These are phyloP conservation scores for Australoheros scitulus DNA, from an alignment of 2,113 vertebrate genomes.

Conservation along the genomic window DNA sequence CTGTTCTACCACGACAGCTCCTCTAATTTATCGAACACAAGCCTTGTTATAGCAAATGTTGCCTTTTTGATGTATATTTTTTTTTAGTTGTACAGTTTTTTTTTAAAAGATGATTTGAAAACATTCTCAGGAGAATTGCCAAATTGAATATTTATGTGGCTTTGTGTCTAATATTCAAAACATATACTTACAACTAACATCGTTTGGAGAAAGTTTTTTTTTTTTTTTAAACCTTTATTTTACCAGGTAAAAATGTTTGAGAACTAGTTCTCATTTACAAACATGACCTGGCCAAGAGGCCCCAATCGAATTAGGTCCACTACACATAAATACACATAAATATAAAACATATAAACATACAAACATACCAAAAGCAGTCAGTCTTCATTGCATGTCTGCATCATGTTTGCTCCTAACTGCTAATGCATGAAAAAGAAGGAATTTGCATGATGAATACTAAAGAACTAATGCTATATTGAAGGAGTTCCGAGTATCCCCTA, in stretches of 20 bases:
- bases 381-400: neutral
- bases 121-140: neutral
- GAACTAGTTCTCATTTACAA: no score
- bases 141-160: neutral
- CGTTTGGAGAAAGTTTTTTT: neutral
- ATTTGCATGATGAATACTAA: neutral
- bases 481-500: neutral
- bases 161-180: neutral
- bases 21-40: constrained; percentile 10
- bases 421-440: neutral
- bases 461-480: neutral
- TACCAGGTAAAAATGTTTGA: no score
- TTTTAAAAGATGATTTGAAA: neutral
- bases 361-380: no score
- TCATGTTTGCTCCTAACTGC: neutral
- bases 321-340: no score
- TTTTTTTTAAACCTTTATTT: no score
- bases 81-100: neutral
- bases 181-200: neutral
- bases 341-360: no score
- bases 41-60: neutral
- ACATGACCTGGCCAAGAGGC: no score
- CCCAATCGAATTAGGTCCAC: no score
- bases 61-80: neutral
- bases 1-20: neutral